phyloP scores from a whole-genome alignment of 2,888 invertebrate species.

The Nymphalis polychloros region DNA sequence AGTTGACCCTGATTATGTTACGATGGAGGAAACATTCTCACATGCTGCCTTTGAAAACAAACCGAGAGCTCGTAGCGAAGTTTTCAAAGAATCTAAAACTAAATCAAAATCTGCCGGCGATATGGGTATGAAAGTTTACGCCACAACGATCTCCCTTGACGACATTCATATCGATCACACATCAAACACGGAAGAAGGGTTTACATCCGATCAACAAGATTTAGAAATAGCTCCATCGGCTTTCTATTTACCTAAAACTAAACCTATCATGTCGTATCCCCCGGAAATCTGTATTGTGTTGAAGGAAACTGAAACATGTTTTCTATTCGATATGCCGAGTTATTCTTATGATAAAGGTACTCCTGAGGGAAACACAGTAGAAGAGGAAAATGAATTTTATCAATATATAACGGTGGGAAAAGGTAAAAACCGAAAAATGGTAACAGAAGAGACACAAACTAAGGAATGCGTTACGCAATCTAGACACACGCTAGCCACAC shows the following conservation, averaged over 20 bases:
- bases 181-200: conserved; percentile 66
- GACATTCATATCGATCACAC: conserved; percentile 78
- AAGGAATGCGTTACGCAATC: conserved; percentile 82
- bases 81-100: conserved; percentile 48
- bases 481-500: conserved; percentile 82
- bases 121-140: conserved; percentile 67
- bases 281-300: conserved; percentile 83
- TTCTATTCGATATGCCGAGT: conserved; percentile 84
- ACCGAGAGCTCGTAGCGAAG: conserved; percentile 53
- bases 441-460: conserved; percentile 87
- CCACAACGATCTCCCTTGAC: conserved; percentile 77
- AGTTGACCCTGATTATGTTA: conserved; percentile 52
- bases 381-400: conserved; percentile 85
- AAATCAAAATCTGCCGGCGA: conserved; percentile 49
- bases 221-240: conserved; percentile 69
- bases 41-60: conserved; percentile 68
- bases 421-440: conserved; percentile 85
- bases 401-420: conserved; percentile 85
- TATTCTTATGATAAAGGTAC: conserved; percentile 83
- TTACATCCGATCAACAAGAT: conserved; percentile 48
- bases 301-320: conserved; percentile 84
- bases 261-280: conserved; percentile 69
- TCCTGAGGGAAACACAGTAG: conserved; percentile 79
- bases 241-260: conserved; percentile 63
- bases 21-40: conserved; percentile 58